Evolutionary conservation across 2,113 vertebrate species (phyloP).

Genomic region (Opisthocomus hoazin): DNA sequence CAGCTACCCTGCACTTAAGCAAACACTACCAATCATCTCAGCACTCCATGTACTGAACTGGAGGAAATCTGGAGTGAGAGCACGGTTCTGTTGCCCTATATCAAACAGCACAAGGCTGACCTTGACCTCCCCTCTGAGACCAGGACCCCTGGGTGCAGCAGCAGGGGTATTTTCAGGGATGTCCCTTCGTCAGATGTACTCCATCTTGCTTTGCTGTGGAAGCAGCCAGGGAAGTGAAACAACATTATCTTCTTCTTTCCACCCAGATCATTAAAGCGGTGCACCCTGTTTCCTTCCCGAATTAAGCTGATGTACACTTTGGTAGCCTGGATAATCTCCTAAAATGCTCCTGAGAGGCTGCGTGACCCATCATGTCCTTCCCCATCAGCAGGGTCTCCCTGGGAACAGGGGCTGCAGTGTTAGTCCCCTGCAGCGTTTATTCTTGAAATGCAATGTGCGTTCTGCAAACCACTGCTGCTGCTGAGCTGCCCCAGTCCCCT

Average conservation of each 20-base stretch:
- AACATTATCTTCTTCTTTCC: not conserved
- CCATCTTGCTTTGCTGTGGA: not conserved
- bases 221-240: not conserved
- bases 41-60: fast-evolving
- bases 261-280: not conserved
- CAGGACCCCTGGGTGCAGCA: not conserved
- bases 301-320: not conserved
- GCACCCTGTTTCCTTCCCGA: not conserved
- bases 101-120: not conserved
- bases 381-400: not conserved
- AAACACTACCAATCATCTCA: not conserved
- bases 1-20: not conserved
- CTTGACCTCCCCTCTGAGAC: not conserved
- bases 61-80: not conserved
- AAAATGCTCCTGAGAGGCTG: not conserved
- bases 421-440: not conserved
- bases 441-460: not conserved
- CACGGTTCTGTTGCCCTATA: fast-evolving
- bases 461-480: fast-evolving
- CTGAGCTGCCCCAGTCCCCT: not conserved
- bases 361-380: not conserved
- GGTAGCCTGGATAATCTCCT: not conserved
- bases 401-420: not conserved
- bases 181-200: not conserved
- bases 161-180: not conserved